These are phyloP conservation scores for Stomatorhinus ivindoensis DNA, from an alignment of 2,113 vertebrate genomes.

Conservation along the genomic window DNA sequence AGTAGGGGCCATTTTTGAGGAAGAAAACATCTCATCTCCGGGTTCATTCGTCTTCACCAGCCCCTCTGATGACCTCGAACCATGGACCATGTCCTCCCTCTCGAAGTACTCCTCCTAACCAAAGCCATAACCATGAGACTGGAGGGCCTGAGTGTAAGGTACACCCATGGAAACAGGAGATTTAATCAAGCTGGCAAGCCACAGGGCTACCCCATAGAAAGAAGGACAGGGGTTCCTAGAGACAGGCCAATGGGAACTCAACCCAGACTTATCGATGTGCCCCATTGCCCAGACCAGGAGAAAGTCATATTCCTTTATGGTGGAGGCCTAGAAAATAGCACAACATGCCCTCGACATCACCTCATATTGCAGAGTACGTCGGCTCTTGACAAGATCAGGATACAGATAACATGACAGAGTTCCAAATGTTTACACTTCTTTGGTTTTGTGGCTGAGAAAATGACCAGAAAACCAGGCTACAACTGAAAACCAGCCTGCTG, in stretches of 20 bases:
- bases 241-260: not conserved
- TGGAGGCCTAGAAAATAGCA: not conserved
- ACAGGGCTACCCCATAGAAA: not conserved
- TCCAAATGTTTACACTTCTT: not conserved
- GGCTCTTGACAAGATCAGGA: not conserved
- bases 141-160: not conserved
- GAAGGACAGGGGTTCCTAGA: not conserved
- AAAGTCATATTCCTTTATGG: not conserved
- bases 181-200: not conserved
- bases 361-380: not conserved
- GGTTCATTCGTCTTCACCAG: constrained; percentile 40
- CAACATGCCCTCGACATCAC: not conserved
- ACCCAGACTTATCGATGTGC: not conserved
- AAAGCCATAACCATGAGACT: not conserved
- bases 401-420: not conserved
- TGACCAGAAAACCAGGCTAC: not conserved
- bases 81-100: constrained; percentile 44
- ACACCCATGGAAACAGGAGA: not conserved
- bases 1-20: constrained; percentile 42
- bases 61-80: constrained; percentile 49
- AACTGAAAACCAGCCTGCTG: not conserved
- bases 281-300: not conserved
- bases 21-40: constrained; percentile 38
- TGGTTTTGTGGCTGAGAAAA: not conserved
- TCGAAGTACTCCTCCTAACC: constrained; percentile 34